These are phyloP conservation scores for Callyntrura guangdongensis DNA, from an alignment of 2,888 invertebrate species.

Conservation along the genomic window DNA sequence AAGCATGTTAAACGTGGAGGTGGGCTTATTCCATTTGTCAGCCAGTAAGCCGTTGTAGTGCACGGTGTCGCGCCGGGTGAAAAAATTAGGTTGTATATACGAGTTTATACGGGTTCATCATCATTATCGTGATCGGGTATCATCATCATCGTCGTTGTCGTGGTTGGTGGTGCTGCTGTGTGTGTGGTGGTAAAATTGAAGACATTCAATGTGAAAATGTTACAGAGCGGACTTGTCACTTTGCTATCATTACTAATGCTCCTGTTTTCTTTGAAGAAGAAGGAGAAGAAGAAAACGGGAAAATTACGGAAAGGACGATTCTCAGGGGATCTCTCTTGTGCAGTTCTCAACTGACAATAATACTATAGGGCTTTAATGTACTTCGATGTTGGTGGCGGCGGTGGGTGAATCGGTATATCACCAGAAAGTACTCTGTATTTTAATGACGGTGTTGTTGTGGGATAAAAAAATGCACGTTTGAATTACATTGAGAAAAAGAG, in stretches of 20 bases:
- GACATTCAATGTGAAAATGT: constrained; percentile 7
- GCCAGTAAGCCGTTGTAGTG: constrained; percentile 56
- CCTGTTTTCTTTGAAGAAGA: neutral
- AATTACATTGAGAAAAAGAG: neutral
- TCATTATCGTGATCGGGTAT: constrained; percentile 30
- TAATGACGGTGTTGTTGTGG: constrained; percentile 19
- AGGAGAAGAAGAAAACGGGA: neutral
- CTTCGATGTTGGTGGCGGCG: neutral
- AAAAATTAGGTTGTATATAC: constrained; percentile 69
- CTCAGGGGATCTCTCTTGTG: neutral
- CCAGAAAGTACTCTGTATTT: neutral
- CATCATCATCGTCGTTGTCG: neutral
- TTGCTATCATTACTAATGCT: neutral
- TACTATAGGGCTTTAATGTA: no score
- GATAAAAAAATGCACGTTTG: neutral
- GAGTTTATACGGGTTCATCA: constrained; percentile 78
- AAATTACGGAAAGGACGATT: constrained; percentile 18
- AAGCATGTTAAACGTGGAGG: constrained; percentile 35
- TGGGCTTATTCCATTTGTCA: constrained; percentile 52
- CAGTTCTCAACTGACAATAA: neutral
- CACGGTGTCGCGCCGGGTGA: constrained; percentile 60
- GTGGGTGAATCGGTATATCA: neutral
- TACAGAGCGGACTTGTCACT: neutral
- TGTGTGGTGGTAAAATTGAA: neutral
- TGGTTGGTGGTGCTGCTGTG: no score